Conservation (phyloP, 1,140 invertebrate species). For the Drosophila pectinifera region DNA sequence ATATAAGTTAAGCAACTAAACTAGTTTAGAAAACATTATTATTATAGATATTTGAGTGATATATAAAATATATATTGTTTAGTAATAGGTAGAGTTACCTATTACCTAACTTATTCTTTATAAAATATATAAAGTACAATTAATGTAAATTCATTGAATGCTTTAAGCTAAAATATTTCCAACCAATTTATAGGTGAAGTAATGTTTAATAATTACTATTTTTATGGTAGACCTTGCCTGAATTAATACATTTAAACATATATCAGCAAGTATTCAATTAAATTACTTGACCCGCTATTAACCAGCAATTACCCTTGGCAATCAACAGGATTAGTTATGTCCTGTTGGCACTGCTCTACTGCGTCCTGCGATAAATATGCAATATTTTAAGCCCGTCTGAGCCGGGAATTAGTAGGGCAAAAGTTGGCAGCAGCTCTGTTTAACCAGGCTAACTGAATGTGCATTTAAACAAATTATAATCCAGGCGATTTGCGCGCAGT, state of each 20-base stretch:
- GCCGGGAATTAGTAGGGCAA: conserved; percentile 31
- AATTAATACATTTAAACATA: not conserved
- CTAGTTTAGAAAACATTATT: too few species aligned
- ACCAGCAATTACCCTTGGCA: conserved; percentile 18
- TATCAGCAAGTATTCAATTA: conserved; percentile 20
- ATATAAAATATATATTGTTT: too few species aligned
- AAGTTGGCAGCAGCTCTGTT: conserved; percentile 32
- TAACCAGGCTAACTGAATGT: conserved; percentile 2
- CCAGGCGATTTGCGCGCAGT: conserved; percentile 35
- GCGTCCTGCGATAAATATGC: not conserved
- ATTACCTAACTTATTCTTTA: too few species aligned
- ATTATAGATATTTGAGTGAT: too few species aligned
- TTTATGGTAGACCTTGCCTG: not conserved
- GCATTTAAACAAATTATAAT: conserved; percentile 45
- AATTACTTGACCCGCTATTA: conserved; percentile 13
- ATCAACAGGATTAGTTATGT: conserved; percentile 20
- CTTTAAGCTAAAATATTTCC: too few species aligned
- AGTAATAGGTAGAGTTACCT: too few species aligned
- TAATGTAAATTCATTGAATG: too few species aligned
- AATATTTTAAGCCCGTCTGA: conserved; percentile 42
- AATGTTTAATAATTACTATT: not conserved
- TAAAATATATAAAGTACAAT: too few species aligned
- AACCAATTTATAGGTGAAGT: too few species aligned
- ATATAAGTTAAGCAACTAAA: too few species aligned
- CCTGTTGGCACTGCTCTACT: conserved; percentile 1